Evolutionary conservation across 2,113 vertebrate species (phyloP), one percentile per base, ranked within the genome.

Genomic region (Dicentrarchus labrax): DNA sequence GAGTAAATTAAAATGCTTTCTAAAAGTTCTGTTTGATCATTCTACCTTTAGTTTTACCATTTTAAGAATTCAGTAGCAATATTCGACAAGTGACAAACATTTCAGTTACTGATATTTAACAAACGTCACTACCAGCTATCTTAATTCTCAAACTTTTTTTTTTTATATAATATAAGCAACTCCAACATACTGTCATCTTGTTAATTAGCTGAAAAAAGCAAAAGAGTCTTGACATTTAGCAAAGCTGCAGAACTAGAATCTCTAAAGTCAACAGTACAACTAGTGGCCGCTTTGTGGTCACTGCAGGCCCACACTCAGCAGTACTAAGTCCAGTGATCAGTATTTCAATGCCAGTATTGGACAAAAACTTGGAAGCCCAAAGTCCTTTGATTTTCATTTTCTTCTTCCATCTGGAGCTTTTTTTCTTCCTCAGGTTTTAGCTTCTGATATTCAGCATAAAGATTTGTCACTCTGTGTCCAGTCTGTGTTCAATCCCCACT

Each of bases 41-140:
- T 78, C 78, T 53, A 59, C 72, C 56, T 17, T 77, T 76, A 48
- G 10, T 54, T 61, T 72, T 59, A 70, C 41, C 0, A 36, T 89
- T 80, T 76, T 45, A 80, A 86, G 84, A 87, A 88, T 83, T 93
- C 86, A 94, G 85, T 91, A 92, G 88, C 85, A 90, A 86, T 85
- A 86, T 61, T 86, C 24, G n/a, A 81, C 76, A 71, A 86, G 77
- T 76, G 81, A 90, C 69, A 76, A 72, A 88, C 81, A 78, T 90
- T 84, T 80, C 60, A 87, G 82, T 91, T 90, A 86, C 80, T 73
- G 81, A 89, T 84, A 89, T 79, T 72, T 68, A 87, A 91, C 86
- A 82, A 84, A 81, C 4, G 39, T 76, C 70, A 88, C 90, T 91
- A 94, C 83, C 68, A 81, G 74, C 87, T 91, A 90, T 85, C 57